Conservation (phyloP, 2,797 vertebrate genomes). For the Clarias pachynema region DNA sequence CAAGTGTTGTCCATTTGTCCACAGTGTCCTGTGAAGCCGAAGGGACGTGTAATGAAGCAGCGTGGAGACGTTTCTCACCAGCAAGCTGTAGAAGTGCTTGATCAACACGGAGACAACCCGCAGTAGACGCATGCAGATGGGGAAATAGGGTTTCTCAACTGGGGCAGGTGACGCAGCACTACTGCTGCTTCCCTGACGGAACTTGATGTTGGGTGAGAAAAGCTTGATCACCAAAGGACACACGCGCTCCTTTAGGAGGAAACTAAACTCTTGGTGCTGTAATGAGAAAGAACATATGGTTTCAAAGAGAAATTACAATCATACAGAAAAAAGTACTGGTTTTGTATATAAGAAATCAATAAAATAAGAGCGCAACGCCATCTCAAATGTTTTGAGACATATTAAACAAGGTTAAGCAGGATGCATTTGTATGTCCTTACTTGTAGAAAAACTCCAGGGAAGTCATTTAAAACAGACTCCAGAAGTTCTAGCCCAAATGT, state of each 20-base stretch:
- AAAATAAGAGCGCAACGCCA: not conserved
- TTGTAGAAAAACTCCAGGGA: slow-evolving; percentile 94
- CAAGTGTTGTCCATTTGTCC: not conserved
- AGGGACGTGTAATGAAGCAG: not conserved
- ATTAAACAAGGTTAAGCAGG: not conserved
- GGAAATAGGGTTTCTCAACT: slow-evolving; percentile 98
- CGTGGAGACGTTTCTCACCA: slow-evolving; percentile 77
- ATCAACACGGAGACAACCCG: slow-evolving; percentile 97
- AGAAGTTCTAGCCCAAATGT: slow-evolving; percentile 96
- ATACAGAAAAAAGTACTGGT: not conserved
- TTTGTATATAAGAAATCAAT: not conserved
- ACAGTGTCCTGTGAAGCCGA: not conserved
- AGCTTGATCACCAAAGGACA: slow-evolving; percentile 99
- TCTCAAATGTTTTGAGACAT: not conserved
- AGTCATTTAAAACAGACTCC: slow-evolving; percentile 97
- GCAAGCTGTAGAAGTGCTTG: slow-evolving; percentile 96
- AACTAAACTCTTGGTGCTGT: slow-evolving; percentile 98
- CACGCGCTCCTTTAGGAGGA: slow-evolving; percentile 95
- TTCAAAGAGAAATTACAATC: not conserved
- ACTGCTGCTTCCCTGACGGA: slow-evolving; percentile 87
- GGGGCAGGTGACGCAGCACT: slow-evolving; percentile 88
- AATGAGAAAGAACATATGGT: slow-evolving; percentile 35
- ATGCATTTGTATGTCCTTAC: slow-evolving; percentile 67
- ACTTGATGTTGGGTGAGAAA: slow-evolving; percentile 99
- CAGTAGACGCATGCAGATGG: slow-evolving; percentile 97